phyloP scores from a whole-genome alignment of 2,797 vertebrate genomes.

The Sciaenops ocellatus region DNA sequence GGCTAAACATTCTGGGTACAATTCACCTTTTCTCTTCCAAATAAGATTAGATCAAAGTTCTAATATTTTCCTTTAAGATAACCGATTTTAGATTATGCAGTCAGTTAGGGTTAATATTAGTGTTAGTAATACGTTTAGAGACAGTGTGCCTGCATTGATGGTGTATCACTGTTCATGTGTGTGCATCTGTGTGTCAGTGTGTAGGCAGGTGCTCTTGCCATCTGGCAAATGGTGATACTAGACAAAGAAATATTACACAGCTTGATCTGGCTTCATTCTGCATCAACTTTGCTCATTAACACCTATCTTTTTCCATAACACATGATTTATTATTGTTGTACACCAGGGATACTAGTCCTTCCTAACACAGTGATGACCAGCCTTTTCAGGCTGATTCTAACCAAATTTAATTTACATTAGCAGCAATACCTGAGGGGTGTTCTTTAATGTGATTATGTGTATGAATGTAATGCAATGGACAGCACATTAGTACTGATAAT shows the following conservation, averaged over 20 bases:
- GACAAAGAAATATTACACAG: slow-evolving; percentile 47
- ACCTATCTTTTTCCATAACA: slow-evolving; percentile 50
- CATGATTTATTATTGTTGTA: slow-evolving; percentile 44
- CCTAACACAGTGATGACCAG: slow-evolving; percentile 28
- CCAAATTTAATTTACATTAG: slow-evolving; percentile 51
- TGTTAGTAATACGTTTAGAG: neutral
- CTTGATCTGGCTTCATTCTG: slow-evolving; percentile 35
- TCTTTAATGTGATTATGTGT: slow-evolving; percentile 54
- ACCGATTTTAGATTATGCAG: neutral
- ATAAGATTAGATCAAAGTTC: neutral
- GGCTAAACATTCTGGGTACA: neutral
- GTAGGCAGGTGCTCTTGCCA: slow-evolving; percentile 45
- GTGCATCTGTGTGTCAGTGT: slow-evolving; percentile 33
- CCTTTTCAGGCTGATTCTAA: slow-evolving; percentile 37
- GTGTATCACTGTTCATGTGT: slow-evolving; percentile 1
- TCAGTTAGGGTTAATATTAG: neutral
- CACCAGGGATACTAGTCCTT: slow-evolving; percentile 20
- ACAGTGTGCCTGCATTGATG: neutral
- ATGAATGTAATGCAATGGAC: slow-evolving; percentile 33
- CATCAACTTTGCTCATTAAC: slow-evolving; percentile 49
- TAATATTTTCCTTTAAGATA: neutral
- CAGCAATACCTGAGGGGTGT: slow-evolving; percentile 40
- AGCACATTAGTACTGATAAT: slow-evolving; percentile 35
- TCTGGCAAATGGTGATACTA: slow-evolving; percentile 48
- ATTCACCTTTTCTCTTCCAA: neutral